Evolutionary conservation across 2,888 invertebrate genomes (phyloP), one percentile per base, ranked within the genome.

Genomic region (Ypsolopha scabrella): DNA sequence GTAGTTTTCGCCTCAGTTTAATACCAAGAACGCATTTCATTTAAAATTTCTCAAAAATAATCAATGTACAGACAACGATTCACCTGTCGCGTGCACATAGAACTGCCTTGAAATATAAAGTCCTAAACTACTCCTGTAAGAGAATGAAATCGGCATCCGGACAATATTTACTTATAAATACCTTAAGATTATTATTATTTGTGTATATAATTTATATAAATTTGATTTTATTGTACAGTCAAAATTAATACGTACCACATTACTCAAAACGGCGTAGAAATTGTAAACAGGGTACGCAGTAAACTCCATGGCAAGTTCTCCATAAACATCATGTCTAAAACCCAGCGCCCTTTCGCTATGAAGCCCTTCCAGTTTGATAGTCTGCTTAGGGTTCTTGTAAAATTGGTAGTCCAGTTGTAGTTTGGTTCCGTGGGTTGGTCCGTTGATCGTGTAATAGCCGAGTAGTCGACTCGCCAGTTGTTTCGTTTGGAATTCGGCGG

Each of bases 221-320:
- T n/a, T n/a, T n/a, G n/a, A n/a, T n/a, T n/a, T n/a, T n/a, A n/a
- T n/a, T n/a, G n/a, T n/a, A n/a, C n/a, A n/a, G n/a, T n/a, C n/a
- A n/a, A n/a, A n/a, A 38, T 6, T 2, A 38, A 38, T 39, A 65
- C 87, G 82, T 70, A 91, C 92, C 80, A 90, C 83, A 80, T 91
- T 91, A 57, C 88, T 90, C 35, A 89, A 62, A 46, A 90, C 88
- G 0, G 91, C 79, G 53, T 89, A 90, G 66, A 93, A 91, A 70
- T 94, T 92, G 52, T 92, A 88, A 41, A 89, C 88, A 0, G 94
- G 92, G 75, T 95, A 94, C 0, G 94, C 93, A 0, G 93, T 91
- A 9, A 93, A 92, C 53, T 90, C 88, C 59, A 95, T 80, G 44
- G 90, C 90, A 49, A 93, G 69, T 52, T 91, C 90, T 0, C 91